Conservation (phyloP, 37 sponge, comb jelly and placozoan genomes). For the Ianthella basta region DNA sequence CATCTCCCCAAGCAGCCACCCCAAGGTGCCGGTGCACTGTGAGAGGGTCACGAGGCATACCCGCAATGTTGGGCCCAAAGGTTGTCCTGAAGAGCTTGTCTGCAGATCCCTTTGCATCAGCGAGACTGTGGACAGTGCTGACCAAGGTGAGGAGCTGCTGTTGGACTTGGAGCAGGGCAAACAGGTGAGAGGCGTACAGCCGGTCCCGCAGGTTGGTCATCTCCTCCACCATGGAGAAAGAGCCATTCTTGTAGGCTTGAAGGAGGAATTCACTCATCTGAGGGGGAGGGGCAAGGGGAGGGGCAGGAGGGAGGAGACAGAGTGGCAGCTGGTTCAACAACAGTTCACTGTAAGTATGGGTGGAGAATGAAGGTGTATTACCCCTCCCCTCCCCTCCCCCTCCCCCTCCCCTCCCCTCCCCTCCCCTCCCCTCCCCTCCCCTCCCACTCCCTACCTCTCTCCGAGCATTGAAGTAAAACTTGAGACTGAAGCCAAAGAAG, state of each 20-base stretch:
- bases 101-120: not conserved
- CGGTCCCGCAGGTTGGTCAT: constrained; percentile 55
- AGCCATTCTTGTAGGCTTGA: constrained; percentile 84
- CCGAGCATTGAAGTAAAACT: constrained; percentile 50
- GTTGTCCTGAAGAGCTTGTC: not conserved
- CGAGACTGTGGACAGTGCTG: not conserved
- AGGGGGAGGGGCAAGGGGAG: not conserved
- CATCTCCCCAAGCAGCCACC: too few species aligned
- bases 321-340: not conserved
- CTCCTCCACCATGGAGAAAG: constrained; percentile 75
- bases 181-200: constrained; percentile 42
- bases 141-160: not conserved
- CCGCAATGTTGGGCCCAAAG: not conserved
- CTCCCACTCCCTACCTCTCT: constrained; percentile 71
- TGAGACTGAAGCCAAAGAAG: constrained; percentile 52
- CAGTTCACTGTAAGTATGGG: too few species aligned
- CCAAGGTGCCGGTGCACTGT: too few species aligned
- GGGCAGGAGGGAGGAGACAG: not conserved
- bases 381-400: not conserved
- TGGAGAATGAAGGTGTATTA: too few species aligned
- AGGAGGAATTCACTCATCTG: constrained; percentile 84
- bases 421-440: too few species aligned
- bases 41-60: not conserved
- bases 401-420: too few species aligned
- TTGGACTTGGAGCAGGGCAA: constrained; percentile 17